Evolutionary conservation across 2,113 vertebrate genomes (phyloP).

Genomic region (Telmatochromis brichardi): DNA sequence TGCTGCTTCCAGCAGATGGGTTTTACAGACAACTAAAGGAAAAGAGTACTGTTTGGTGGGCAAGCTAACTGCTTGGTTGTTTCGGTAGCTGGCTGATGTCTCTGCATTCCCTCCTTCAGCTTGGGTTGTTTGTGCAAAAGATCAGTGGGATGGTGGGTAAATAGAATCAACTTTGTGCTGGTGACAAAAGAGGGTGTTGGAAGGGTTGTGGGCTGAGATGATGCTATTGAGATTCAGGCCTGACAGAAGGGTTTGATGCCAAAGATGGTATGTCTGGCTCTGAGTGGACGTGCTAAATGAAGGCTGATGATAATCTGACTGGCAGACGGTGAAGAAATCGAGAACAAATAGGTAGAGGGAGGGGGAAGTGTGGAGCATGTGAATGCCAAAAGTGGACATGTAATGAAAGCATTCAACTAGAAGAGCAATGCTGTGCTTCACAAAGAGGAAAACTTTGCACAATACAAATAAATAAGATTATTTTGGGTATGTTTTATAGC

Average conservation of each 20-base stretch:
- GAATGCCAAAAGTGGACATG: slow-evolving; percentile 7
- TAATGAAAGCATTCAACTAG: not conserved
- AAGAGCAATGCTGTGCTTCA: not conserved
- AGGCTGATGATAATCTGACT: slow-evolving; percentile 50
- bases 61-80: slow-evolving; percentile 21
- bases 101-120: slow-evolving; percentile 46
- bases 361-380: not conserved
- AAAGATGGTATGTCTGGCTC: slow-evolving; percentile 40
- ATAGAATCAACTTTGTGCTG: slow-evolving; percentile 70
- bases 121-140: slow-evolving; percentile 68
- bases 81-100: slow-evolving; percentile 48
- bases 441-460: not conserved
- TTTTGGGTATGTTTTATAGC: not conserved
- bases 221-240: slow-evolving; percentile 32
- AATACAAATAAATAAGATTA: not conserved
- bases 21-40: slow-evolving; percentile 48
- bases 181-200: slow-evolving; percentile 62
- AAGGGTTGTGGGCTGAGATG: slow-evolving; percentile 23
- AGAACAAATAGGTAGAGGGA: slow-evolving; percentile 44
- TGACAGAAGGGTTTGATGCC: slow-evolving; percentile 48
- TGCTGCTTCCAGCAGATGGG: slow-evolving; percentile 65
- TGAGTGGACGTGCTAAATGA: slow-evolving; percentile 40
- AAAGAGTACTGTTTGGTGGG: slow-evolving; percentile 34
- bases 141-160: slow-evolving; percentile 68
- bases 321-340: slow-evolving; percentile 36